phyloP scores from a whole-genome alignment of 2,113 vertebrate species.

The Chiloscyllium plagiosum region DNA sequence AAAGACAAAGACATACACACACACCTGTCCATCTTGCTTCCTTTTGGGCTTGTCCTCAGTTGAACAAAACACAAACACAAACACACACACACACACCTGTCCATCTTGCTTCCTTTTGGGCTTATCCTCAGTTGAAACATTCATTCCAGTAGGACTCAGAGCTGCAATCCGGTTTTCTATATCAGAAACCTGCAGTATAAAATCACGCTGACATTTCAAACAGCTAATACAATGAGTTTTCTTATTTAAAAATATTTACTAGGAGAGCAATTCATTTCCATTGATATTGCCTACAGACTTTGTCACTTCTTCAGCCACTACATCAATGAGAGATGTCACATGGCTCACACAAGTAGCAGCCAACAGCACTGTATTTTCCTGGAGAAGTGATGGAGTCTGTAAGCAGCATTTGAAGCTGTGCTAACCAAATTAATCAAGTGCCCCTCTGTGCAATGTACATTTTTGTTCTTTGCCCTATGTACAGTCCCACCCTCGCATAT shows the following conservation, averaged over 20 bases:
- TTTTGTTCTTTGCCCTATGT: not conserved
- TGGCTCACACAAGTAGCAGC: not conserved
- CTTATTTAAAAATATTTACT: not conserved
- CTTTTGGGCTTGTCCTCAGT: constrained; percentile 53
- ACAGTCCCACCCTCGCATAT: too few species aligned
- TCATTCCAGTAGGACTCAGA: constrained; percentile 68
- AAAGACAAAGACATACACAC: not conserved
- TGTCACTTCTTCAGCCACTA: not conserved
- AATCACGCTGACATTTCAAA: constrained; percentile 8
- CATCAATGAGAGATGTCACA: not conserved
- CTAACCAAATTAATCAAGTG: not conserved
- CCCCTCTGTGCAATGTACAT: not conserved
- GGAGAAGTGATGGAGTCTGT: not conserved
- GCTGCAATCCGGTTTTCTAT: constrained; percentile 82
- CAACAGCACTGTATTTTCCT: not conserved
- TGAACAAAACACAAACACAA: constrained; percentile 41
- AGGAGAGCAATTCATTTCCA: not conserved
- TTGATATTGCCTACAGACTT: not conserved
- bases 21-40: constrained; percentile 50
- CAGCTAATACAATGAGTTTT: not conserved
- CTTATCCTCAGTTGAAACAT: constrained; percentile 50
- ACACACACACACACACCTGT: constrained; percentile 49
- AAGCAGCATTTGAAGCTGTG: not conserved
- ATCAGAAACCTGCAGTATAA: constrained; percentile 64
- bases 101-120: constrained; percentile 55